Evolutionary conservation across 2,113 vertebrate genomes (phyloP), one percentile per base, ranked within the genome.

Genomic region (Larimichthys crocea): DNA sequence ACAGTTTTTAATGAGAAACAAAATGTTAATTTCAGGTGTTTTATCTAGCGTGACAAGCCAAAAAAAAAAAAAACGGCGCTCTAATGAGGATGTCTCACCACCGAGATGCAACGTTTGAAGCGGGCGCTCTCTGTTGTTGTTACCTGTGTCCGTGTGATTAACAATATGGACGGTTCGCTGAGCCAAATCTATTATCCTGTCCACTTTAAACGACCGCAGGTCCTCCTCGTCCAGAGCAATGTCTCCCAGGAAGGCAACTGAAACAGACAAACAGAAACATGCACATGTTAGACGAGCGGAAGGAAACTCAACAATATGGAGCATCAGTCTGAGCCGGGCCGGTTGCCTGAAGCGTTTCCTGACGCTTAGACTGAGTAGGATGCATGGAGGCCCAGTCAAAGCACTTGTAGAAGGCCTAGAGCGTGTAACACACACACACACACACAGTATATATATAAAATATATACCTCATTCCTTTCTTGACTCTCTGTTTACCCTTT

Each of bases 181-280:
- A 5, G 94, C 93, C 89, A 97, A 81, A 84, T 96, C 94, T 11
- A 95, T 92, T 80, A 97, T 94, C 55, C 95, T 93, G 67, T 97
- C 96, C 88, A 97, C 96, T 93, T 94, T 97, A 91, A 99, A 98
- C 53, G 90, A 92, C 46, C 52, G 94, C 90, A 99, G 84, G 74
- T 99, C 98, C 84, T 98, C 97, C 82, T 99, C 97, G 0, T 99
- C 98, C 93, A 99, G 95, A 56, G 98, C 98, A 16, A 99, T 98
- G 93, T 99, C 98, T 70, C 98, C 98, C 84, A 97, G 94, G 93
- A 97, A 99, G 92, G 98, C 97, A 91, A 82, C 98, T 99, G 91
- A 55, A 90, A 89, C 44, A 80, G 60, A 92, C 29, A 86, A 79
- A 82, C 31, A 79, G 57, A 90, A 61, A 80, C 0, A 17, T 40